phyloP scores from a whole-genome alignment of 2,113 vertebrate species.

The Mungos mungo region DNA sequence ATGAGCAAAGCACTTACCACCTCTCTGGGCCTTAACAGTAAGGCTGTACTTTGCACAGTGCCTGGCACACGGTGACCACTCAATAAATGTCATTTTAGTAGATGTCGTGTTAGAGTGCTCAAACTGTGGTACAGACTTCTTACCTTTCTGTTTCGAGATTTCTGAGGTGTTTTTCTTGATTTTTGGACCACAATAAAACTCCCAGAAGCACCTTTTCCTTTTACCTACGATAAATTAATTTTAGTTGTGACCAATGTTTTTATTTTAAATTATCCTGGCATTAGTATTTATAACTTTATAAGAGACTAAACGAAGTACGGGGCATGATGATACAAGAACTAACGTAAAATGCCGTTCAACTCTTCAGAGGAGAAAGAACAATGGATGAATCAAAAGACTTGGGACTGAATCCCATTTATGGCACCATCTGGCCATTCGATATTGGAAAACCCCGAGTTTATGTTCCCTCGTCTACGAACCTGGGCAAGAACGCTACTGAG shows the following conservation, averaged over 20 bases:
- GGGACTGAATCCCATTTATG: background rate
- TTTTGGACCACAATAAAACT: slow-evolving; percentile 93
- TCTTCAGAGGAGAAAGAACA: slow-evolving; percentile 37
- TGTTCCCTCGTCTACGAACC: background rate
- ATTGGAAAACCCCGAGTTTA: background rate
- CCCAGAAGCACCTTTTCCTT: slow-evolving; percentile 97
- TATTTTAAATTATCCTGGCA: slow-evolving; percentile 36
- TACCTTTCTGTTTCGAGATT: slow-evolving; percentile 90
- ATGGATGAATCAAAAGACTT: background rate
- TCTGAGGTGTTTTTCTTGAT: slow-evolving; percentile 88
- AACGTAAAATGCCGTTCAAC: background rate
- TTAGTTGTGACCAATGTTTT: slow-evolving; percentile 46
- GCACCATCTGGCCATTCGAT: background rate
- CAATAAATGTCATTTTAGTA: background rate
- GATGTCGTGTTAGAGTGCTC: background rate
- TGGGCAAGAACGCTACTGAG: background rate
- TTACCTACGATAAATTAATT: slow-evolving; percentile 85
- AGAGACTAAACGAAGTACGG: background rate
- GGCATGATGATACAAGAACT: background rate
- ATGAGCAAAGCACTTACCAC: background rate
- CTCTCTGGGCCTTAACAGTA: background rate
- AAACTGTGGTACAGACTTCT: background rate
- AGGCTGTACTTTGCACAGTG: background rate
- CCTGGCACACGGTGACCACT: background rate
- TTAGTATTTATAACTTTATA: slow-evolving; percentile 1